Conservation (phyloP, 2,113 vertebrate species). For the rat (Rattus norvegicus) region GRCr8 NC_086022.1:164790501-164791000, state of each 20-base stretch:
- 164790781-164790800: not conserved
- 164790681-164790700: not conserved
- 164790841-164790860: not conserved
- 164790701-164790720: not conserved
- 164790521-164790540: not conserved
- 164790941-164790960: not conserved
- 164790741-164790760: not conserved
- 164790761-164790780: not conserved
- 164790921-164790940: not conserved
- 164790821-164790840: not conserved
- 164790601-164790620: not conserved
- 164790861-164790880: not conserved
- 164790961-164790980: not conserved
- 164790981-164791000: not conserved
- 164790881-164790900: not conserved
- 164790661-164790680: not conserved
- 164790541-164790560: not conserved
- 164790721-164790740: not conserved
- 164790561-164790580: not conserved
- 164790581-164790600: not conserved
- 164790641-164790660: not conserved
- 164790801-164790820: not conserved
- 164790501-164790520: not conserved
- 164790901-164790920: not conserved
- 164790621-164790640: not conserved